phyloP scores from a whole-genome alignment of 2,797 vertebrate genomes.

The Ptychobarbus kaznakovi region DNA sequence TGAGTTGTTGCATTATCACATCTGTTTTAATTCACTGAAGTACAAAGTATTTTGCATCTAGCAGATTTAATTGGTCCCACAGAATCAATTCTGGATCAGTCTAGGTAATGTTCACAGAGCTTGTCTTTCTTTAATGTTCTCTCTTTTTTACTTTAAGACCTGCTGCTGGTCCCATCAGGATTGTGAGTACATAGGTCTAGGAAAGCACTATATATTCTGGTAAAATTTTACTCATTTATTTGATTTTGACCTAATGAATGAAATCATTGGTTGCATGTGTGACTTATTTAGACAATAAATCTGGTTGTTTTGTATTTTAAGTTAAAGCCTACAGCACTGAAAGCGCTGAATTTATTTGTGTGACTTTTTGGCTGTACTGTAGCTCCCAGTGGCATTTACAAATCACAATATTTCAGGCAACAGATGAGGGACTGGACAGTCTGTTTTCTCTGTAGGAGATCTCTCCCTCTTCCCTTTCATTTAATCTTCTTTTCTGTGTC shows the following conservation, averaged over 20 bases:
- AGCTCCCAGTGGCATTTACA: constrained; percentile 9
- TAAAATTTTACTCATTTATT: background rate
- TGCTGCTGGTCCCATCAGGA: background rate
- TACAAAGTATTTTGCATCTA: constrained; percentile 30
- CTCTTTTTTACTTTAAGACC: background rate
- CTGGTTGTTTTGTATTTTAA: background rate
- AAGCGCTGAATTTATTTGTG: constrained; percentile 13
- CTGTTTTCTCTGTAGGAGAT: constrained; percentile 24
- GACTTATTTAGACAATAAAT: constrained; percentile 11
- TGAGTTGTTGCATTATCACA: constrained; percentile 21
- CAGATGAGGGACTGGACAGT: constrained; percentile 5
- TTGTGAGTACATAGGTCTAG: background rate
- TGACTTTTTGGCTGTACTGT: background rate
- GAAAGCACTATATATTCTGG: background rate
- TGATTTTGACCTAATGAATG: constrained; percentile 4
- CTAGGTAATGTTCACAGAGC: background rate
- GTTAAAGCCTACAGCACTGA: background rate
- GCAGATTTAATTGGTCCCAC: constrained; percentile 40
- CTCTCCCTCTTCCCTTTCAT: constrained; percentile 13
- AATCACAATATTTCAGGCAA: constrained; percentile 29
- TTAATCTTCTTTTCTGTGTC: constrained; percentile 19
- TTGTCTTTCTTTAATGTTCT: constrained; percentile 1
- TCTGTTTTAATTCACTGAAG: constrained; percentile 28
- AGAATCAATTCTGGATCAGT: constrained; percentile 14
- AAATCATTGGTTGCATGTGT: background rate